Evolutionary conservation across 2,113 vertebrate species (phyloP).

Genomic region (Gadus macrocephalus): DNA sequence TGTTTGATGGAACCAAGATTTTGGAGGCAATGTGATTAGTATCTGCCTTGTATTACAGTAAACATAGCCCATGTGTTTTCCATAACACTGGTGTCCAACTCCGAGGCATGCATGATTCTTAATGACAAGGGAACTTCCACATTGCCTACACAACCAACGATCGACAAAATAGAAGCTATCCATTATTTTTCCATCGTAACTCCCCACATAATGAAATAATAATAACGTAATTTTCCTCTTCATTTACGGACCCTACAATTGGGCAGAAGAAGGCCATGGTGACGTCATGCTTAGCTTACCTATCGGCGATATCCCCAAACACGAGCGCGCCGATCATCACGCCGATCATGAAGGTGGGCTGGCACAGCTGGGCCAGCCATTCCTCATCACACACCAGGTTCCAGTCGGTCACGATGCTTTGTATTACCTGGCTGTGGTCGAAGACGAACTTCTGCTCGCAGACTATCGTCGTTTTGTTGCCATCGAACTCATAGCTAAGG

Average conservation of each 20-base stretch:
- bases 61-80: neutral
- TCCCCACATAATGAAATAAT: too few species aligned
- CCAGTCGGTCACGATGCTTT: constrained; percentile 86
- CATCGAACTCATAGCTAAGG: constrained; percentile 68
- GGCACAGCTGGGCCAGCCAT: constrained; percentile 85
- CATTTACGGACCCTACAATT: too few species aligned
- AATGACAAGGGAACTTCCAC: too few species aligned
- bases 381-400: constrained; percentile 86
- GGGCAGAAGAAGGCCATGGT: too few species aligned
- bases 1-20: neutral
- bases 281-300: constrained; percentile 63
- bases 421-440: constrained; percentile 77
- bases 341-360: constrained; percentile 90
- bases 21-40: neutral
- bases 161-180: too few species aligned
- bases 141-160: too few species aligned
- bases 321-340: constrained; percentile 85
- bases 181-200: too few species aligned
- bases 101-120: too few species aligned
- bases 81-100: too few species aligned
- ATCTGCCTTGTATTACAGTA: neutral
- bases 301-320: constrained; percentile 90
- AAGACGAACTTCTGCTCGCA: constrained; percentile 79
- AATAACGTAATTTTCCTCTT: too few species aligned
- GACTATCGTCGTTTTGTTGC: constrained; percentile 70